These are phyloP conservation scores for Ophioderma brevispina DNA, from an alignment of 35 echinoderm and acorn worm genomes.

Conservation along the genomic window DNA sequence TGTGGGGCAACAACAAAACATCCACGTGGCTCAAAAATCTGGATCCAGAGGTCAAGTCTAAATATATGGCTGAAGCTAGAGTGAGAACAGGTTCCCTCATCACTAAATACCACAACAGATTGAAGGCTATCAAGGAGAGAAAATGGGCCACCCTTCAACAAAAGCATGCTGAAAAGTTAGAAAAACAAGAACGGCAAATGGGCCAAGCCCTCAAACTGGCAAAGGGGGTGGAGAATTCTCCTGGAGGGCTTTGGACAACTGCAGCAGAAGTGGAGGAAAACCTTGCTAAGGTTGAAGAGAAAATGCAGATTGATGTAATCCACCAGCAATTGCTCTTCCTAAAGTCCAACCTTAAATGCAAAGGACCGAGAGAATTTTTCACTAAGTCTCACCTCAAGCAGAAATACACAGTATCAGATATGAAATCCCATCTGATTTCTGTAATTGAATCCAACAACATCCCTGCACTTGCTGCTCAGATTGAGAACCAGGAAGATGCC, in stretches of 20 bases:
- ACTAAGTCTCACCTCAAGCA: neutral
- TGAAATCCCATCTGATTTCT: neutral
- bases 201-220: neutral
- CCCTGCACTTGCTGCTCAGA: neutral
- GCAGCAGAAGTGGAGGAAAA: neutral
- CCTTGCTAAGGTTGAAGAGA: neutral
- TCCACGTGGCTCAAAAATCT: constrained; percentile 3
- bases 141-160: neutral
- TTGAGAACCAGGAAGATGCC: neutral
- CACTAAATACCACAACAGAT: neutral
- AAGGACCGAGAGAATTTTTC: constrained; percentile 3
- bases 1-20: constrained; percentile 51
- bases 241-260: neutral
- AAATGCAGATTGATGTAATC: neutral
- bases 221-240: neutral
- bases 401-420: neutral
- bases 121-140: neutral
- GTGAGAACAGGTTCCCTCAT: neutral
- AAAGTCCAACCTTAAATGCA: neutral
- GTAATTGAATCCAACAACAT: neutral
- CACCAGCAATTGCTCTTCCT: neutral
- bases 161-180: constrained; percentile 28
- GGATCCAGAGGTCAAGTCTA: neutral
- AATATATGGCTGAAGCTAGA: constrained; percentile 33
- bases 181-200: neutral